Evolutionary conservation across 2,797 vertebrate species (phyloP).

Genomic region (Strix occidentalis): DNA sequence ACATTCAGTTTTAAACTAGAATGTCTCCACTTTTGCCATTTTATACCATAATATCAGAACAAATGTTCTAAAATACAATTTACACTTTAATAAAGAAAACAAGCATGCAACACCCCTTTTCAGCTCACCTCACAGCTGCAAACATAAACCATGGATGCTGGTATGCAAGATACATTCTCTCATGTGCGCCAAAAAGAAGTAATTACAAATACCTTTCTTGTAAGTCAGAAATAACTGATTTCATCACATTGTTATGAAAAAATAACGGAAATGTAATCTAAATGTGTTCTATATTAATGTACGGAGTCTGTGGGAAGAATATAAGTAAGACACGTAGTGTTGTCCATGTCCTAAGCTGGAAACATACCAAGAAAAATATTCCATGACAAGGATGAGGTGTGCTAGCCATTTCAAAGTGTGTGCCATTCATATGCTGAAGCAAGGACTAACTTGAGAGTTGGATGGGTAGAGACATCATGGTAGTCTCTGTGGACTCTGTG

Average conservation of each 20-base stretch:
- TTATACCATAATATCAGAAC: background rate
- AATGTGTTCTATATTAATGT: background rate
- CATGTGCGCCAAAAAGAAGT: background rate
- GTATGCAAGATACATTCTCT: background rate
- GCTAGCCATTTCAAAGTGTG: background rate
- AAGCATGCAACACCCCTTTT: background rate
- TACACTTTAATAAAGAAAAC: background rate
- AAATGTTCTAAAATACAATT: background rate
- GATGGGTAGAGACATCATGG: rapidly evolving
- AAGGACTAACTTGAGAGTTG: background rate
- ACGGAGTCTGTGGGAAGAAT: background rate
- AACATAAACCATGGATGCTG: background rate
- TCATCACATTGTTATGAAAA: background rate
- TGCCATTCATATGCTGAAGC: background rate
- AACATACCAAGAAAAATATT: background rate
- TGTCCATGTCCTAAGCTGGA: background rate
- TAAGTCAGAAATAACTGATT: background rate
- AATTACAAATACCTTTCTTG: background rate
- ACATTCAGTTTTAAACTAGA: background rate
- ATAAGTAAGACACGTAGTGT: background rate
- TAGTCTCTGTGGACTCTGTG: background rate
- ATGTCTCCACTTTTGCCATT: background rate
- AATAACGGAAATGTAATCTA: background rate
- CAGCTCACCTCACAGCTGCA: background rate
- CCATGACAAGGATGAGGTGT: background rate